Conservation (phyloP, 2,113 vertebrate species). For the Cebus imitator region DNA sequence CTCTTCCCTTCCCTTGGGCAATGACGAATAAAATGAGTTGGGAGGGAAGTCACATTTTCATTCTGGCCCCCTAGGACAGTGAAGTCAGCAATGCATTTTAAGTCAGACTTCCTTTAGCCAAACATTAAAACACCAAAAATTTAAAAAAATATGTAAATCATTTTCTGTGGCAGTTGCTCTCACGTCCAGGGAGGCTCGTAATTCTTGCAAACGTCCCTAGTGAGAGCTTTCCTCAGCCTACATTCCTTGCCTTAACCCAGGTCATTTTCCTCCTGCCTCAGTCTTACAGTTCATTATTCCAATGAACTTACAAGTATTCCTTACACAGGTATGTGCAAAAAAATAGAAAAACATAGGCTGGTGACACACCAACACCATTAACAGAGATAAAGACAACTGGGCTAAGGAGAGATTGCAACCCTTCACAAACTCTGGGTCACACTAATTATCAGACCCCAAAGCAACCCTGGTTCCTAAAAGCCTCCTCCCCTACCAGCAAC, state of each 20-base stretch:
- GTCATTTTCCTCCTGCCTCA: neutral
- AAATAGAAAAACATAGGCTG: neutral
- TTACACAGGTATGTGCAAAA: neutral
- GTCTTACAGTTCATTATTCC: slow-evolving; percentile 5
- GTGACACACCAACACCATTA: neutral
- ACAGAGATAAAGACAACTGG: neutral
- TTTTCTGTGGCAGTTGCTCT: slow-evolving; percentile 43
- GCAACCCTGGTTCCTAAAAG: neutral
- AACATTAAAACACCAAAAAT: neutral
- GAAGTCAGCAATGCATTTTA: slow-evolving; percentile 39
- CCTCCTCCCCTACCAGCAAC: too few relatives aligned
- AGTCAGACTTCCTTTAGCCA: slow-evolving; percentile 1
- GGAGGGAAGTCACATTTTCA: slow-evolving; percentile 7
- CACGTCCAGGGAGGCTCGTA: slow-evolving; percentile 21
- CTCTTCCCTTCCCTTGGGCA: neutral
- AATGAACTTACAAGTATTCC: neutral
- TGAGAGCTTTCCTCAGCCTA: slow-evolving; percentile 32
- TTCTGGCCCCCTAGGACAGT: neutral
- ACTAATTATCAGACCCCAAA: neutral
- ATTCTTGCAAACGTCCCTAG: slow-evolving; percentile 47
- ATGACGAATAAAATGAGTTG: neutral
- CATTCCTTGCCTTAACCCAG: slow-evolving; percentile 29
- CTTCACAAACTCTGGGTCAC: neutral
- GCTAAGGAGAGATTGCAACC: neutral
- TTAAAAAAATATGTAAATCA: slow-evolving; percentile 44